Conservation (phyloP, 2,888 invertebrate genomes). For the Hylaea fasciaria region DNA sequence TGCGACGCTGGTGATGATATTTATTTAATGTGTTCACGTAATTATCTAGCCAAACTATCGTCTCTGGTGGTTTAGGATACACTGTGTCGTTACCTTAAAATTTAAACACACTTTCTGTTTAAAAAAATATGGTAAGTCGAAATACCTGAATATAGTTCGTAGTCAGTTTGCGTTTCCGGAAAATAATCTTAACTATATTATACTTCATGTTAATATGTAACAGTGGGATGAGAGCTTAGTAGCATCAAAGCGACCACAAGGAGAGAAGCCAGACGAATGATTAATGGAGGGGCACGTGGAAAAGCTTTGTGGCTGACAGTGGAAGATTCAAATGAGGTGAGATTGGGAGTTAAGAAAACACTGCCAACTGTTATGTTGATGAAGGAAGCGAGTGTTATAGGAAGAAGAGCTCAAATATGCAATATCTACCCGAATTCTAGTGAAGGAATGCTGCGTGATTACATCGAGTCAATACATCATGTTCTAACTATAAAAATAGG, state of each 20-base stretch:
- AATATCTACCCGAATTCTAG: too few species aligned
- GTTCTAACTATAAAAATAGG: too few species aligned
- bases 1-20: not conserved
- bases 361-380: too few species aligned
- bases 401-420: too few species aligned
- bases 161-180: too few species aligned
- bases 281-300: slow-evolving; percentile 18
- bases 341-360: slow-evolving; percentile 12
- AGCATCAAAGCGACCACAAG: slow-evolving; percentile 29
- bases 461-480: too few species aligned
- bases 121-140: too few species aligned
- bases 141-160: too few species aligned
- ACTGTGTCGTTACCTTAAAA: not conserved
- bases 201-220: not conserved
- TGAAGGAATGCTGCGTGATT: too few species aligned
- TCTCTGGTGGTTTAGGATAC: not conserved
- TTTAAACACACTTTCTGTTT: not conserved
- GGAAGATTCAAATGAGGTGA: slow-evolving; percentile 19
- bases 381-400: not conserved
- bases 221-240: not conserved
- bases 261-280: slow-evolving; percentile 24
- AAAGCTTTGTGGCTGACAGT: slow-evolving; percentile 16
- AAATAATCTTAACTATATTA: not conserved
- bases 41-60: not conserved
- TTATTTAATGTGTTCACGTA: slow-evolving; percentile 25